These are phyloP conservation scores for Tanypteryx hageni DNA, from an alignment of 2,888 invertebrate genomes.

Conservation along the genomic window DNA sequence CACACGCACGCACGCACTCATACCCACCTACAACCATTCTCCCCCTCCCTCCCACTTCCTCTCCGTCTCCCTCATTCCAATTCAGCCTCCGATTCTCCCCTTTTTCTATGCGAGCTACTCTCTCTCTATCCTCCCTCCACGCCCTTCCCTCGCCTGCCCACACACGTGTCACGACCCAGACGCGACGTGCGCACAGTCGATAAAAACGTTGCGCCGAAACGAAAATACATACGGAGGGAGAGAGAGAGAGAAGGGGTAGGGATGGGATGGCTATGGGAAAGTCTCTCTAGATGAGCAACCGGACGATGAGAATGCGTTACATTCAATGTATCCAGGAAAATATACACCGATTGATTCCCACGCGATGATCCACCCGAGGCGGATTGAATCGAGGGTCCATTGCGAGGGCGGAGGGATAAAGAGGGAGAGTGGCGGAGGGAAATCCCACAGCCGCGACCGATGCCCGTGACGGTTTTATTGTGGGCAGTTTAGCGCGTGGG, in stretches of 20 bases:
- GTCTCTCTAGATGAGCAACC: neutral
- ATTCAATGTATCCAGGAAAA: conserved; percentile 34
- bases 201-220: conserved; percentile 43
- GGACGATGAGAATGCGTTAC: neutral
- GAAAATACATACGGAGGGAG: conserved; percentile 42
- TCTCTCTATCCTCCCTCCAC: neutral
- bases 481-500: neutral
- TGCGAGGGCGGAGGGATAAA: neutral
- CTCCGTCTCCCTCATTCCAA: neutral
- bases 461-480: neutral
- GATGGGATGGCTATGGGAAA: neutral
- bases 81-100: neutral
- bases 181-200: conserved; percentile 51
- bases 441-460: neutral
- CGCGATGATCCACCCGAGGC: neutral
- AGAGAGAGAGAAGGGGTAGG: neutral
- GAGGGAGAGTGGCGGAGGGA: neutral
- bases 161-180: conserved; percentile 54
- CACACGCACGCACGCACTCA: neutral
- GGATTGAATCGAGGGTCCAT: neutral
- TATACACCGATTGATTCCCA: conserved; percentile 57
- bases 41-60: conserved; percentile 8
- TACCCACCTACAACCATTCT: neutral
- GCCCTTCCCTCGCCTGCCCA: neutral
- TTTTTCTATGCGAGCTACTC: neutral